Percentiles rank a stretch among this genome's conserved stretches.
Evolutionary conservation across 2,113 vertebrate species (phyloP).

Genomic region (Oreochromis tanganicae): DNA sequence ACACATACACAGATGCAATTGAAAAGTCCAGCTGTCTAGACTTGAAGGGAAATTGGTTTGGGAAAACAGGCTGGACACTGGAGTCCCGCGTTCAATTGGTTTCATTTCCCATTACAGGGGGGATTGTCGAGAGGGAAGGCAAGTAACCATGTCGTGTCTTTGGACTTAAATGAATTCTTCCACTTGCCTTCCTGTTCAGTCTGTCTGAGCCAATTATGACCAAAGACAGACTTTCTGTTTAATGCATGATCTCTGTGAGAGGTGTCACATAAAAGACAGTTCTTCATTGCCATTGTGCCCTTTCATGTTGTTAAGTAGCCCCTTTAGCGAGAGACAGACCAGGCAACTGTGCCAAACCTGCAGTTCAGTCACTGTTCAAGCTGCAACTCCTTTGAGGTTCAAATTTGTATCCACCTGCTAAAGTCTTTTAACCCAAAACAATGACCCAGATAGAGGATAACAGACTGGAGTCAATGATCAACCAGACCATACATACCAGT

Average conservation of each 20-base stretch:
- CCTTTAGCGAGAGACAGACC: background rate
- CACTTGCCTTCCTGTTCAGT: background rate
- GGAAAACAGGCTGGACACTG: conserved; percentile 19
- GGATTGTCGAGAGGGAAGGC: background rate
- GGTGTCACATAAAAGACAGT: background rate
- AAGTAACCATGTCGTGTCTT: background rate
- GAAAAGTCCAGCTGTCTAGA: conserved; percentile 41
- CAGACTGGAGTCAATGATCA: conserved; percentile 47
- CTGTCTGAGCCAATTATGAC: conserved; percentile 28
- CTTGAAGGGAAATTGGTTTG: conserved; percentile 47
- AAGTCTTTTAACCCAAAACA: conserved; percentile 25
- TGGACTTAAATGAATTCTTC: conserved; percentile 26
- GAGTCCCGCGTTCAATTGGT: conserved; percentile 1
- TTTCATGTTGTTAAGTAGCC: conserved; percentile 4
- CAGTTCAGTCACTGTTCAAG: background rate
- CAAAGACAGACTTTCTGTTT: background rate
- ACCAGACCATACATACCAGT: conserved; percentile 1
- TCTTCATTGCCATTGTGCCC: background rate
- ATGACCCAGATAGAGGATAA: conserved; percentile 24
- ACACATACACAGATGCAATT: conserved; percentile 24
- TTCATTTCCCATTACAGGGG: conserved; percentile 21
- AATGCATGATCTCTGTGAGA: background rate
- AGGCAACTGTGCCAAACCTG: conserved; percentile 2
- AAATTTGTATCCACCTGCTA: background rate
- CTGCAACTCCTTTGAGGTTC: background rate